These are phyloP conservation scores for Athene cunicularia DNA, from an alignment of 2,113 vertebrate genomes.

Conservation along the genomic window DNA sequence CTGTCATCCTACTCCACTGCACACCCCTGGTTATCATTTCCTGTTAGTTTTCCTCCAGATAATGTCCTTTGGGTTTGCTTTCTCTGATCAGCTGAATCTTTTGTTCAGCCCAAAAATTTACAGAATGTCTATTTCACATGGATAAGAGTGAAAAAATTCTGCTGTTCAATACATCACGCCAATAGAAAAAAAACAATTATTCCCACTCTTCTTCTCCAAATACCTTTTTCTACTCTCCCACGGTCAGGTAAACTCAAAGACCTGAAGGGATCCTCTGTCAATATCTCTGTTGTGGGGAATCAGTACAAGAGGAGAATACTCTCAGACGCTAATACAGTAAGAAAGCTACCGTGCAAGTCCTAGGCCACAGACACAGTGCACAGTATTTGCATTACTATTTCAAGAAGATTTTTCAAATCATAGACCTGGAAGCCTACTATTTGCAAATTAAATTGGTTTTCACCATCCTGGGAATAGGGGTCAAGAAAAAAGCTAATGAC, in stretches of 20 bases:
- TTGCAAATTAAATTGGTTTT: conserved; percentile 50
- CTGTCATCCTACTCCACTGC: neutral
- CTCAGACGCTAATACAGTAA: neutral
- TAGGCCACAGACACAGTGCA: neutral
- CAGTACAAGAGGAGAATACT: neutral
- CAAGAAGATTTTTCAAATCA: conserved; percentile 37
- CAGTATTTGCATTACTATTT: conserved; percentile 12
- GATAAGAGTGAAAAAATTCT: neutral
- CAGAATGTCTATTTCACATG: neutral
- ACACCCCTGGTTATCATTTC: neutral
- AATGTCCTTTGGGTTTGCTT: neutral
- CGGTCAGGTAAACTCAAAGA: neutral
- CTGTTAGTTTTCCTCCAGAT: neutral
- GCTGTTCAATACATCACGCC: neutral
- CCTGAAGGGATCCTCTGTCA: conserved; percentile 31
- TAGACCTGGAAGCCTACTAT: conserved; percentile 37
- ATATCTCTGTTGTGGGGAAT: neutral
- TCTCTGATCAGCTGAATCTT: neutral
- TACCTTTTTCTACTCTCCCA: neutral
- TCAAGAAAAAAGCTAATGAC: conserved; percentile 34
- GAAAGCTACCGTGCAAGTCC: neutral
- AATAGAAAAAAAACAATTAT: neutral
- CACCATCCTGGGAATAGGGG: neutral
- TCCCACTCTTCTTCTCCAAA: conserved; percentile 10
- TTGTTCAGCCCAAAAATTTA: neutral